Conservation (phyloP, 2,888 invertebrate genomes). For the Orthonevra nobilis region DNA sequence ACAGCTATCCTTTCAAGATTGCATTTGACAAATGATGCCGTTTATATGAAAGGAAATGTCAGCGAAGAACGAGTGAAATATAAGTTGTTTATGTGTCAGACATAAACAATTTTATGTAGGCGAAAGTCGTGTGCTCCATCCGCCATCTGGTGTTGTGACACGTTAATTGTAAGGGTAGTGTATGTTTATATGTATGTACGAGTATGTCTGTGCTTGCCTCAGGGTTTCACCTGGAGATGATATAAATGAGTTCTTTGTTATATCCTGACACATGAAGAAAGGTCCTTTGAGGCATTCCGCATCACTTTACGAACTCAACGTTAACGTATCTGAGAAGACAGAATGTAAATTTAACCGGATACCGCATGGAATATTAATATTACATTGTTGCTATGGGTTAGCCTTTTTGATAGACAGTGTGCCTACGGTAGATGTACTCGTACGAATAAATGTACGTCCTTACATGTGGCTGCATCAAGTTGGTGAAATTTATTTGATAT, state of each 20-base stretch:
- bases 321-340: constrained; percentile 22
- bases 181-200: constrained; percentile 7
- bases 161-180: constrained; percentile 55
- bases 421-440: not conserved
- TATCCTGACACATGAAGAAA: constrained; percentile 45
- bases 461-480: not conserved
- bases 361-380: constrained; percentile 18
- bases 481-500: constrained; percentile 5
- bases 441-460: not conserved
- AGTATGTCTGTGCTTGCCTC: constrained; percentile 36
- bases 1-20: constrained; percentile 36
- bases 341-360: constrained; percentile 31
- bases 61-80: constrained; percentile 25
- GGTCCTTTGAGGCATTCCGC: constrained; percentile 41
- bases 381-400: not conserved
- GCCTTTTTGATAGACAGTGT: not conserved
- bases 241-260: constrained; percentile 60
- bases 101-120: constrained; percentile 20
- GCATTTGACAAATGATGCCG: constrained; percentile 49
- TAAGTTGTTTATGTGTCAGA: constrained; percentile 21
- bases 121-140: constrained; percentile 8
- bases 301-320: constrained; percentile 9
- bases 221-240: constrained; percentile 44
- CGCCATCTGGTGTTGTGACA: constrained; percentile 56
- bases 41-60: constrained; percentile 32